Evolutionary conservation across 2,797 vertebrate genomes (phyloP).

Genomic region (Silurus aristotelis): DNA sequence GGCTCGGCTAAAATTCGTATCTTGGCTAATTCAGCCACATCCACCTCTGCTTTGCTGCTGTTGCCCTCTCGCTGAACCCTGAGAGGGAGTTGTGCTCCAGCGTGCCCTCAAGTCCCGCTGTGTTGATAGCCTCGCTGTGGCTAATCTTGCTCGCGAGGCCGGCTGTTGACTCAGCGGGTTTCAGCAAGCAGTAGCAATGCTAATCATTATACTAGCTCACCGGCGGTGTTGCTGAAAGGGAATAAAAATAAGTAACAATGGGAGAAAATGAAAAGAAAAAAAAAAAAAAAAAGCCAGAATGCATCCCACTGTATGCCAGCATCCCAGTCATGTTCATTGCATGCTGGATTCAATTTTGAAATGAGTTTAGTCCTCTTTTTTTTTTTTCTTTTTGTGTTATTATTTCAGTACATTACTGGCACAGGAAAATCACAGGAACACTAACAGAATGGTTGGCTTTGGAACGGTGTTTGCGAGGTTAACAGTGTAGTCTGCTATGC

Average conservation of each 20-base stretch:
- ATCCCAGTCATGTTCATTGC: slow-evolving; percentile 66
- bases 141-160: slow-evolving; percentile 61
- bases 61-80: slow-evolving; percentile 56
- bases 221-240: slow-evolving; percentile 42
- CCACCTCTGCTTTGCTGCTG: slow-evolving; percentile 44
- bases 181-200: slow-evolving; percentile 56
- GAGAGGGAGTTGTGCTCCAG: slow-evolving; percentile 50
- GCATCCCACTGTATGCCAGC: slow-evolving; percentile 34
- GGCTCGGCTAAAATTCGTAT: slow-evolving; percentile 72
- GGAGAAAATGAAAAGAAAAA: slow-evolving; percentile 48
- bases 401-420: slow-evolving; percentile 78
- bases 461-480: slow-evolving; percentile 18
- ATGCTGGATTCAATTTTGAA: slow-evolving; percentile 69
- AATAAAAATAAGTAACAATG: slow-evolving; percentile 31
- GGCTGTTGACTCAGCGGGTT: slow-evolving; percentile 64
- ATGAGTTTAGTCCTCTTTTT: slow-evolving; percentile 81
- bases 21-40: slow-evolving; percentile 63
- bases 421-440: slow-evolving; percentile 68
- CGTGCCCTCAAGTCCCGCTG: slow-evolving; percentile 45
- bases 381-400: slow-evolving; percentile 74
- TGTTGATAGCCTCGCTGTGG: slow-evolving; percentile 52
- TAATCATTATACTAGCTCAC: slow-evolving; percentile 60
- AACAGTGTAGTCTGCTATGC: slow-evolving; percentile 39
- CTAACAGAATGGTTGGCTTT: slow-evolving; percentile 46
- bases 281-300: slow-evolving; percentile 49